phyloP scores from a whole-genome alignment of 2,888 invertebrate species.

The Oxytorus armatus region DNA sequence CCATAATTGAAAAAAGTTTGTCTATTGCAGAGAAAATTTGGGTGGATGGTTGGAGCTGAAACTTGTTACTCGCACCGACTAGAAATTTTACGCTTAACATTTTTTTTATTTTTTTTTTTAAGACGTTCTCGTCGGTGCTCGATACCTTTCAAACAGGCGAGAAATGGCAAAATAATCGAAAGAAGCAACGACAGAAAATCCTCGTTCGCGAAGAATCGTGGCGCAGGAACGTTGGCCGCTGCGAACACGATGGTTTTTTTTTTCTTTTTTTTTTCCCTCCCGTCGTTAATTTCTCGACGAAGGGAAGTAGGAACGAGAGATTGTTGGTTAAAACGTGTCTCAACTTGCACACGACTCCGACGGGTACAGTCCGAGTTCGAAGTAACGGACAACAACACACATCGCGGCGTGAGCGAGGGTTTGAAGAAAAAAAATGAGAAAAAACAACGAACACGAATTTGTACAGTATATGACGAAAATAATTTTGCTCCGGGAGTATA shows the following conservation, averaged over 20 bases:
- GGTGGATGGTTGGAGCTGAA: neutral
- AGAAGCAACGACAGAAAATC: conserved; percentile 10
- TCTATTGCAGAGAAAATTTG: neutral
- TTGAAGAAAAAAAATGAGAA: conserved; percentile 13
- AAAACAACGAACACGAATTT: too few relatives aligned
- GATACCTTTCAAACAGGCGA: neutral
- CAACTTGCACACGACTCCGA: conserved; percentile 73
- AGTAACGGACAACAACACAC: conserved; percentile 67
- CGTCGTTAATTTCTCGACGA: conserved; percentile 59
- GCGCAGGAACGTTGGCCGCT: conserved; percentile 18
- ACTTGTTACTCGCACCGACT: too few relatives aligned
- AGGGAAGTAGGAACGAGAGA: conserved; percentile 59
- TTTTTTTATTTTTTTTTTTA: too few relatives aligned
- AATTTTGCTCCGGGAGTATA: conserved; percentile 3
- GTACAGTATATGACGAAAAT: neutral
- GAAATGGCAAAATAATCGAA: neutral
- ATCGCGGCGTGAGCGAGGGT: conserved; percentile 14
- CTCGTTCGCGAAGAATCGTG: conserved; percentile 14
- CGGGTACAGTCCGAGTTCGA: conserved; percentile 75
- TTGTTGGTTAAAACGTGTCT: conserved; percentile 77
- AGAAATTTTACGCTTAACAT: too few relatives aligned
- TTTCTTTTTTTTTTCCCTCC: too few relatives aligned
- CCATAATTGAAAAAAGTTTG: neutral
- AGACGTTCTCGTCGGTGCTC: too few relatives aligned
- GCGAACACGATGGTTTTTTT: conserved; percentile 47